Percentiles rank a stretch among this genome's conserved stretches.
These are phyloP conservation scores for Ennomos erosarius DNA, from an alignment of 2,888 invertebrate genomes.

Conservation along the genomic window DNA sequence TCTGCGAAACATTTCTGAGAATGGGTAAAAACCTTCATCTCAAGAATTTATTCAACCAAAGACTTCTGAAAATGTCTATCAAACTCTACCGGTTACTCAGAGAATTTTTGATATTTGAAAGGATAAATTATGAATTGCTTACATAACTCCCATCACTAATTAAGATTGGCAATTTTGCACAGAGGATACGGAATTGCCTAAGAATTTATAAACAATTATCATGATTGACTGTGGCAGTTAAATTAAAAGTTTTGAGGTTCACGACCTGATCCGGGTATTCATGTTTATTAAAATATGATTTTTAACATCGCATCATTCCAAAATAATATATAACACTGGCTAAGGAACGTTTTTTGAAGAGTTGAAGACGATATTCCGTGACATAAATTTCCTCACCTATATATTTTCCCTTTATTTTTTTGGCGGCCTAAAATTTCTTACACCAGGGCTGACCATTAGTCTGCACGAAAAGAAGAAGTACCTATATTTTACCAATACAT, in stretches of 20 bases:
- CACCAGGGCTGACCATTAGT: too few species aligned
- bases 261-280: conserved; percentile 20
- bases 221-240: conserved; percentile 4
- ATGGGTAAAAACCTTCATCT: conserved; percentile 23
- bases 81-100: conserved; percentile 6
- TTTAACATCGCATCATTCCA: too few species aligned
- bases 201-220: conserved; percentile 13
- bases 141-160: conserved; percentile 3
- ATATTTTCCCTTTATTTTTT: too few species aligned
- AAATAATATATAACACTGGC: too few species aligned
- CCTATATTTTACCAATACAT: too few species aligned
- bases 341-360: too few species aligned
- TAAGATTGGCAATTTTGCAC: conserved; percentile 1
- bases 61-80: conserved; percentile 20
- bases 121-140: conserved; percentile 4
- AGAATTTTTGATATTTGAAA: conserved; percentile 1
- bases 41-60: conserved; percentile 3
- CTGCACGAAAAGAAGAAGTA: too few species aligned
- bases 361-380: too few species aligned
- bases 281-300: background rate
- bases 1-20: conserved; percentile 19
- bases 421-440: too few species aligned
- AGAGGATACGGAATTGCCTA: conserved; percentile 5
- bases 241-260: conserved; percentile 23
- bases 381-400: too few species aligned